Conservation (phyloP, 2,113 vertebrate genomes). For the Arenaria interpres region DNA sequence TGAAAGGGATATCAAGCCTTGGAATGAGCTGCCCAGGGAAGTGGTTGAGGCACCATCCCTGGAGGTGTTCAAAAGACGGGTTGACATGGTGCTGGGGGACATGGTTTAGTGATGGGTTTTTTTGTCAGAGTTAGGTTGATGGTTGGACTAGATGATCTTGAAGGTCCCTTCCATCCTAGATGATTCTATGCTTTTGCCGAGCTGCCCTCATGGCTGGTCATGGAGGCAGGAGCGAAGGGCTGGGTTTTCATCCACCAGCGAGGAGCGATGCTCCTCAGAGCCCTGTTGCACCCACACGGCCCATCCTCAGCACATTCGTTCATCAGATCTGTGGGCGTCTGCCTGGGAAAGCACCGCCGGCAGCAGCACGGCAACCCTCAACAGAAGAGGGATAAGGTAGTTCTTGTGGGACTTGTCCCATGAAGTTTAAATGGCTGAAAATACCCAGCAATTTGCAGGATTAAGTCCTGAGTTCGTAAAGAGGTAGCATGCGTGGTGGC, state of each 20-base stretch:
- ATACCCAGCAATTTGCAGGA: background rate
- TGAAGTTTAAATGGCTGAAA: background rate
- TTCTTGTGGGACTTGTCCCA: background rate
- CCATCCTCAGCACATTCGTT: accelerated
- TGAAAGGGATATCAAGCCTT: too few relatives aligned
- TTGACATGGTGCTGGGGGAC: too few relatives aligned
- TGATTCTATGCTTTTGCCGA: too few relatives aligned
- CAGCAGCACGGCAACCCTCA: background rate
- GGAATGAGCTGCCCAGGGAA: too few relatives aligned
- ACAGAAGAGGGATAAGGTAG: too few relatives aligned
- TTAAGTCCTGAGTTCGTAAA: background rate
- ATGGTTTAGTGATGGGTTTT: too few relatives aligned
- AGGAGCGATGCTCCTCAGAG: background rate
- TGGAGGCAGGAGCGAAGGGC: background rate
- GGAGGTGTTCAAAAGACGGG: too few relatives aligned
- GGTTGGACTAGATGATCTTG: too few relatives aligned
- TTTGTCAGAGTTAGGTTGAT: too few relatives aligned
- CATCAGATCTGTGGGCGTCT: accelerated
- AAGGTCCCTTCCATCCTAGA: too few relatives aligned
- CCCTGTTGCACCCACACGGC: background rate
- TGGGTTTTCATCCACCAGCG: accelerated
- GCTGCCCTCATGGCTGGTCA: background rate
- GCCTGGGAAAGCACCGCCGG: background rate
- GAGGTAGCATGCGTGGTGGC: background rate
- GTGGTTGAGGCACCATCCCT: too few relatives aligned